Percentiles rank a stretch among this genome's conserved stretches.
phyloP scores from a whole-genome alignment of 2,888 invertebrate genomes.

The Drosophila mettleri region DNA sequence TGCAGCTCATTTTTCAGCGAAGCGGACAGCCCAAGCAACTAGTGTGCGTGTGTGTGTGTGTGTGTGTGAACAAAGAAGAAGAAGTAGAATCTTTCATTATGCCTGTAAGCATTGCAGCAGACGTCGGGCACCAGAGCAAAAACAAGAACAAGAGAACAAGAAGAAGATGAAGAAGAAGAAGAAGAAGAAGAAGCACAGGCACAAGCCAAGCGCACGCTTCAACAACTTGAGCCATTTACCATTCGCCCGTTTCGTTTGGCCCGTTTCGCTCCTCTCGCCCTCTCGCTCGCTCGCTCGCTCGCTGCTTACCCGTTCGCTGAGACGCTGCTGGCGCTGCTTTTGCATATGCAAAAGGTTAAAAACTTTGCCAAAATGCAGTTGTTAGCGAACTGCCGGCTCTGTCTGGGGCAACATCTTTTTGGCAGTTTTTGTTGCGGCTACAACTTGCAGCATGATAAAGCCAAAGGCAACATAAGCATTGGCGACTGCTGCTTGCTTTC shows the following conservation, averaged over 20 bases:
- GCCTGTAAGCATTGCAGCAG: slow-evolving; percentile 42
- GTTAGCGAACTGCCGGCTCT: slow-evolving; percentile 24
- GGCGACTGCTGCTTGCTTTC: slow-evolving; percentile 57
- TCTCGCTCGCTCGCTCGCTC: slow-evolving; percentile 10
- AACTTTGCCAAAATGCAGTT: slow-evolving; percentile 61
- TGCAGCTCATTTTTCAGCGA: slow-evolving; percentile 60
- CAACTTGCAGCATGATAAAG: slow-evolving; percentile 65
- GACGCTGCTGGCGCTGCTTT: slow-evolving; percentile 27
- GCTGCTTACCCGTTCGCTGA: slow-evolving; percentile 3
- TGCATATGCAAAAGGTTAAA: slow-evolving; percentile 75
- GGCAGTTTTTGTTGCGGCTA: slow-evolving; percentile 59
- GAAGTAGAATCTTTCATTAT: slow-evolving; percentile 39
- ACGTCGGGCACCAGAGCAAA: slow-evolving; percentile 22
- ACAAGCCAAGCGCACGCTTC: slow-evolving; percentile 46
- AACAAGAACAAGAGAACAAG: slow-evolving; percentile 20
- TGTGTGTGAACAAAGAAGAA: slow-evolving; percentile 18
- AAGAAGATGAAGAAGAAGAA: slow-evolving; percentile 18
- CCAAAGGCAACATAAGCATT: slow-evolving; percentile 58
- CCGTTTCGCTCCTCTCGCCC: slow-evolving; percentile 2
- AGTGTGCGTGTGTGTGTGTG: slow-evolving; percentile 25
- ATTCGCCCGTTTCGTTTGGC: slow-evolving; percentile 13
- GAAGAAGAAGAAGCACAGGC: slow-evolving; percentile 18
- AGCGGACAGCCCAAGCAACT: slow-evolving; percentile 55
- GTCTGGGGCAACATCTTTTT: slow-evolving; percentile 46
- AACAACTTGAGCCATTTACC: slow-evolving; percentile 58